Evolutionary conservation across 2,797 vertebrate species (phyloP), one percentile per base, ranked within the genome.

Genomic region (Euthynnus affinis): DNA sequence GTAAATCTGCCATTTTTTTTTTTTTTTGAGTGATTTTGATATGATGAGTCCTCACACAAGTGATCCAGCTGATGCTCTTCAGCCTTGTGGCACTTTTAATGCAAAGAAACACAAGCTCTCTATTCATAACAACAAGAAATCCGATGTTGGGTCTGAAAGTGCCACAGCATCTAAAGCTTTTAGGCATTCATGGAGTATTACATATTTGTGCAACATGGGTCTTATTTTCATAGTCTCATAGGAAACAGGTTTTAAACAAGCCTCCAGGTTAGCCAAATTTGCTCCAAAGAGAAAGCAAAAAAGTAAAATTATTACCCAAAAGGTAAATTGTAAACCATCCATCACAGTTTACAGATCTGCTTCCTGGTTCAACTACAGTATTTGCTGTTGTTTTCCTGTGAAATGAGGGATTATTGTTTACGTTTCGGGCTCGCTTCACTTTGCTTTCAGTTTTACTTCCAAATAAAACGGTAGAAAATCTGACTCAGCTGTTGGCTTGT

Each of bases 41-140:
- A 5, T 29, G 27, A 29, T 29, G 27, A 37, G 58, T 8, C 22
- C 6, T 17, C 22, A 72, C 48, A 51, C 62, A 17, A 52, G n/a
- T 46, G 37, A 15, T 49, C 22, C 40, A 42, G 27, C 27, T 29
- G 27, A 29, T 29, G 27, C 25, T 22, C 29, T 22, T 48, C 55
- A 10, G 42, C 8, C 5, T 29, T 37, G 15, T 25, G 15, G 32
- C 8, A 3, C 29, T 22, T 3, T 6, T 37, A 9, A 62, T 25
- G 15, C 40, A 51, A 34, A 78, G 13, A 63, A 67, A 52, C 9
- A 64, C 59, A 29, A 2, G 27, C 15, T 51, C 20, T 22, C 12
- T 15, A 55, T 52, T 72, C 48, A 57, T 29, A 8, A 22, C 60
- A n/a, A n/a, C n/a, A n/a, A n/a, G n/a, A 32, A 68, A 74, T 51